Evolutionary conservation across 2,888 invertebrate genomes (phyloP).

Genomic region (Microctonus aethiopoides): DNA sequence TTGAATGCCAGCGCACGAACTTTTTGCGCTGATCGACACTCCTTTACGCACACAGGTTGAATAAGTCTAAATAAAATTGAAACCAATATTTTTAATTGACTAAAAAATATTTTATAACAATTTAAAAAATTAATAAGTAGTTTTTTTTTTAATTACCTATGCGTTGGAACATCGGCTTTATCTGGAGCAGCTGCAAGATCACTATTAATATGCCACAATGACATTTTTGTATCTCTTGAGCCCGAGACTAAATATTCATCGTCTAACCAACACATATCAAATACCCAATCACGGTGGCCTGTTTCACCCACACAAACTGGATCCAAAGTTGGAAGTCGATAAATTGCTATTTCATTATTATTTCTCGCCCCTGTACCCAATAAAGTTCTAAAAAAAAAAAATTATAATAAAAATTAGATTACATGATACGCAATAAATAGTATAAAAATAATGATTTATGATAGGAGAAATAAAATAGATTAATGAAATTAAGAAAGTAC

Average conservation of each 20-base stretch:
- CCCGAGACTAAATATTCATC: slow-evolving; percentile 95
- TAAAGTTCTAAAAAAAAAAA: slow-evolving; percentile 72
- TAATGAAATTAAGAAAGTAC: slow-evolving; percentile 46
- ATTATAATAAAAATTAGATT: not conserved
- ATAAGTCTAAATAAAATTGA: slow-evolving; percentile 55
- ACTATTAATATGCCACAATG: slow-evolving; percentile 84
- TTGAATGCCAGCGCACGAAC: slow-evolving; percentile 91
- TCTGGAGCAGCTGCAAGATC: slow-evolving; percentile 67
- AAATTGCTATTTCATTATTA: slow-evolving; percentile 92
- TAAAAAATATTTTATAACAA: too few relatives aligned
- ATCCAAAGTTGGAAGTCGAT: slow-evolving; percentile 91
- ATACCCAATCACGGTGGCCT: slow-evolving; percentile 92
- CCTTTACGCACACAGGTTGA: slow-evolving; percentile 77
- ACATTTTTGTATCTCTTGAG: slow-evolving; percentile 90
- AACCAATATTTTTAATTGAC: slow-evolving; percentile 12
- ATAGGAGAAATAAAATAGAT: not conserved
- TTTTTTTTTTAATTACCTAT: slow-evolving; percentile 55
- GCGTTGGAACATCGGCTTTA: slow-evolving; percentile 67
- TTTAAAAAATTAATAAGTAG: slow-evolving; percentile 12
- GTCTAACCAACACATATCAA: slow-evolving; percentile 96
- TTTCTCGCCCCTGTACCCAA: slow-evolving; percentile 93
- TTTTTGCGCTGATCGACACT: slow-evolving; percentile 83
- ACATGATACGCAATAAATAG: not conserved
- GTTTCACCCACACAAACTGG: slow-evolving; percentile 92
- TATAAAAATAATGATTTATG: not conserved